phyloP scores from a whole-genome alignment of 2,113 vertebrate genomes.

The Heliornis fulica region DNA sequence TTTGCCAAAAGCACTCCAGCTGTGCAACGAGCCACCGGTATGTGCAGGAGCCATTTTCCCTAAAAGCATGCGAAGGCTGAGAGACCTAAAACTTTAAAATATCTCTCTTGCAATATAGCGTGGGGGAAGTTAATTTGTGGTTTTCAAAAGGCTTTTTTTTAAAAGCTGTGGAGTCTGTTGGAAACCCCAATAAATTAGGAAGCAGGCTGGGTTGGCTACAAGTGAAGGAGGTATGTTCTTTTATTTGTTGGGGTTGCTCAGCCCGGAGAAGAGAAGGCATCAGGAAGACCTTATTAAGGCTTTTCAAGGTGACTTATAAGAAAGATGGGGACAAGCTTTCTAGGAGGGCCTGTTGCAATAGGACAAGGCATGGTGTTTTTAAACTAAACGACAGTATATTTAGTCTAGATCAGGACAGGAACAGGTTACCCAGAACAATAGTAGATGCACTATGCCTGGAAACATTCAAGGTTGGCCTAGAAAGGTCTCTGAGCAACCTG shows the following conservation, averaged over 20 bases:
- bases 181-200: not conserved
- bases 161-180: not conserved
- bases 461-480: not conserved
- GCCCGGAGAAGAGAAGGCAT: not conserved
- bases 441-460: not conserved
- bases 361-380: not conserved
- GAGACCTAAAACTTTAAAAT: not conserved
- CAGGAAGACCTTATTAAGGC: not conserved
- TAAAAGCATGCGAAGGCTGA: rapidly evolving
- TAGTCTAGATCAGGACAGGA: not conserved
- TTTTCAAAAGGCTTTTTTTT: not conserved
- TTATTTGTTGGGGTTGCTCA: not conserved
- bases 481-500: not conserved
- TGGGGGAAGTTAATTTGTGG: not conserved
- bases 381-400: not conserved
- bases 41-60: not conserved
- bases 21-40: not conserved
- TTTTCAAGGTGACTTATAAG: not conserved
- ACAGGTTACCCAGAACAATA: not conserved
- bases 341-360: not conserved
- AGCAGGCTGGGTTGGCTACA: not conserved
- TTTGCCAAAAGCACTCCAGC: not conserved
- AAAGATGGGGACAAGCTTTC: not conserved
- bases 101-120: not conserved
- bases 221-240: not conserved